phyloP scores from a whole-genome alignment of 2,888 invertebrate species.

The Leucania comma region DNA sequence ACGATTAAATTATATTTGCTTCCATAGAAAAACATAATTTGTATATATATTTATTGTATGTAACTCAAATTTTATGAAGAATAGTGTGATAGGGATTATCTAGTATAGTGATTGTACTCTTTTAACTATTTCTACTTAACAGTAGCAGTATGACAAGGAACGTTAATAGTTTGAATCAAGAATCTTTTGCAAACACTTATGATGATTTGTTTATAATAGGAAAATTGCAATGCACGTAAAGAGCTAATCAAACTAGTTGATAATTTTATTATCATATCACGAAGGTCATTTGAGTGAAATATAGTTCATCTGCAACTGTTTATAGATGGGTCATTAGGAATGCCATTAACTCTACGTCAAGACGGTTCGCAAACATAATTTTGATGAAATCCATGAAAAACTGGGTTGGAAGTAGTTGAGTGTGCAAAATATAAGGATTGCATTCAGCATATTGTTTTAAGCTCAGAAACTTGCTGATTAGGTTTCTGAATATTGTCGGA shows the following conservation, averaged over 20 bases:
- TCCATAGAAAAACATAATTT: background rate
- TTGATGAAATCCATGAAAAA: background rate
- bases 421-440: too few species aligned
- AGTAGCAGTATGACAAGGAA: background rate
- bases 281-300: slow-evolving; percentile 26
- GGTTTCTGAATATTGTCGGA: too few species aligned
- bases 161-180: slow-evolving; percentile 2
- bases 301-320: slow-evolving; percentile 6
- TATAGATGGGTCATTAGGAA: slow-evolving; percentile 11
- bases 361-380: background rate
- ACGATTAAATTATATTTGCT: background rate
- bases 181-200: slow-evolving; percentile 16
- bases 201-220: slow-evolving; percentile 8
- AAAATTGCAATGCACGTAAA: slow-evolving; percentile 4
- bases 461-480: too few species aligned
- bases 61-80: too few species aligned
- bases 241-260: slow-evolving; percentile 16
- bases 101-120: background rate
- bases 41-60: too few species aligned
- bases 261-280: slow-evolving; percentile 2
- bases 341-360: background rate
- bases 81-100: background rate
- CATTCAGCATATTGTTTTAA: too few species aligned
- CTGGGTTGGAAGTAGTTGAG: too few species aligned
- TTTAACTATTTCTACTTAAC: background rate